Evolutionary conservation across 2,797 vertebrate genomes (phyloP).

Genomic region (Propithecus deckenii): DNA sequence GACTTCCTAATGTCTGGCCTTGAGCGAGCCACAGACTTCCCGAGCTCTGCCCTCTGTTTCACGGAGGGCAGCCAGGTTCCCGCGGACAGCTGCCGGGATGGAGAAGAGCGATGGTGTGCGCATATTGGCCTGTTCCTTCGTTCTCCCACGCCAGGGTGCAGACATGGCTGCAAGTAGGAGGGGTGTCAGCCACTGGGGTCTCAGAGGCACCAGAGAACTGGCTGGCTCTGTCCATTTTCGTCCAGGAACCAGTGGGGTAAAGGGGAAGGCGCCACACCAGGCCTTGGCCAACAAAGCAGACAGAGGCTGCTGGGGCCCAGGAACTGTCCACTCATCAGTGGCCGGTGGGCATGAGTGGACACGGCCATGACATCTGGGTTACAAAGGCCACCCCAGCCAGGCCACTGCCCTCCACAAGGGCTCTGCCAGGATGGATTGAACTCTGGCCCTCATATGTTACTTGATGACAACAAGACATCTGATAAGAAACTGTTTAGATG

Average conservation of each 20-base stretch:
- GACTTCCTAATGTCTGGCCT: background rate
- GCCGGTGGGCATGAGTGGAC: background rate
- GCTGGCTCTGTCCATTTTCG: background rate
- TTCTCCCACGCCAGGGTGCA: background rate
- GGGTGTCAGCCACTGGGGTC: rapidly evolving
- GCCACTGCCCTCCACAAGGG: background rate
- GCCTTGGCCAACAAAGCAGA: background rate
- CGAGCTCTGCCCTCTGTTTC: background rate
- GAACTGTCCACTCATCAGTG: background rate
- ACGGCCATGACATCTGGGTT: background rate
- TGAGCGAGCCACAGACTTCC: rapidly evolving
- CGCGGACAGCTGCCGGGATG: rapidly evolving
- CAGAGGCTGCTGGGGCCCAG: background rate
- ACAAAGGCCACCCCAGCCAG: background rate
- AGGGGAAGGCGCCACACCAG: background rate
- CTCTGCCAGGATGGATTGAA: background rate
- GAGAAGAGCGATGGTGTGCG: rapidly evolving
- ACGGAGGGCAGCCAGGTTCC: rapidly evolving
- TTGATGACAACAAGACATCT: background rate
- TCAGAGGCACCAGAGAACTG: background rate
- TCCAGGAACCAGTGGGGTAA: background rate
- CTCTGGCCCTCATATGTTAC: background rate
- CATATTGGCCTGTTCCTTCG: rapidly evolving
- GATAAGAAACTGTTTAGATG: slow-evolving; percentile 53
- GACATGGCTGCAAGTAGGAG: rapidly evolving